Percentiles rank a stretch among this genome's conserved stretches.
Conservation (phyloP, 2,888 invertebrate genomes). For the Neoscelio sp. region DNA sequence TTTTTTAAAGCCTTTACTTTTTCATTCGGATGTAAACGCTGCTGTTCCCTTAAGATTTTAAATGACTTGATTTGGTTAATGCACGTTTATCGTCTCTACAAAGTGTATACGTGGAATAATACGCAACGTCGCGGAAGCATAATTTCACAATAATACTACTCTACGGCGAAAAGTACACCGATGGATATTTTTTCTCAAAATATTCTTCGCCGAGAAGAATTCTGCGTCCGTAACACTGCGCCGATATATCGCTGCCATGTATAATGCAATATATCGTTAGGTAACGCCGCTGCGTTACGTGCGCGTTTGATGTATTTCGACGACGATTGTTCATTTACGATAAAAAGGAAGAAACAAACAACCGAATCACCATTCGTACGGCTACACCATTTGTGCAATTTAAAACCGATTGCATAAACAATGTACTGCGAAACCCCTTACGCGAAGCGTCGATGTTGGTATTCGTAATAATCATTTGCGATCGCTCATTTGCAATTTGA, state of each 20-base stretch:
- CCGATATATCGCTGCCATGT: not conserved
- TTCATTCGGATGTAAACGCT: constrained; percentile 38
- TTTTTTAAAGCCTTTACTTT: constrained; percentile 40
- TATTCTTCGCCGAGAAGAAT: not conserved
- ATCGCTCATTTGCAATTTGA: no score
- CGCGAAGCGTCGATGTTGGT: no score
- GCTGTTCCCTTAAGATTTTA: constrained; percentile 17
- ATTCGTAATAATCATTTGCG: no score
- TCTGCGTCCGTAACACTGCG: not conserved
- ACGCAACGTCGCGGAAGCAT: no score
- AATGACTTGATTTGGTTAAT: constrained; percentile 33
- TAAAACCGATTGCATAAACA: no score
- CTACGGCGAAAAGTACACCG: not conserved
- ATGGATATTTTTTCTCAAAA: constrained; percentile 2
- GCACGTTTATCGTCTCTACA: not conserved
- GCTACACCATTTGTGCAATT: no score
- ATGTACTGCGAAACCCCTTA: no score
- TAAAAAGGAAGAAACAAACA: no score
- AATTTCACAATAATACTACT: no score
- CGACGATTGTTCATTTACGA: no score
- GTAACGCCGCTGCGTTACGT: not conserved
- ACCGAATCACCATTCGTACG: no score
- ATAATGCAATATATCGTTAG: not conserved
- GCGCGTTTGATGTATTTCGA: not conserved
- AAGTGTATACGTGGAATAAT: not conserved